Base-by-base conservation (phyloP, 2,888 invertebrate genomes). In the Drosophila fulvimacula region DNA sequence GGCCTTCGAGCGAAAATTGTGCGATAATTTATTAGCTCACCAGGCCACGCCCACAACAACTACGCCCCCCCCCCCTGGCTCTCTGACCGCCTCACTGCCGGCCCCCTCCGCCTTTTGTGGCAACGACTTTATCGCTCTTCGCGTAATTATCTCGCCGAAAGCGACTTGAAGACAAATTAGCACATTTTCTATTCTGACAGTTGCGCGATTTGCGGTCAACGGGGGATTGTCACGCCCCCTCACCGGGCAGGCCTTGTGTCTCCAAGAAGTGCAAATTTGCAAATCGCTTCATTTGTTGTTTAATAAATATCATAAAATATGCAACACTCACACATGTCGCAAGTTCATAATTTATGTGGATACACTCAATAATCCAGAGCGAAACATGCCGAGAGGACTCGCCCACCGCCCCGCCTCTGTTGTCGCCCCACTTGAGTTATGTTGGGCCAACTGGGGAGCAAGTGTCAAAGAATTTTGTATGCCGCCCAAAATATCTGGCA, bases 121-220 rank as follows among this genome's bases (percentile, higher is more conserved):
- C 57, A 24, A 24, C 41, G 17, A 61, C 21, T 46, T 46, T 11
- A 62, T 46, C 24, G 62, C 51, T 36, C 24, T 30, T 61, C 62
- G 49, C 34, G 64, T 36, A 64, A 64, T 64, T 64, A 64, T 36
- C 64, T 42, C 44, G 49, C 57, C 46, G 41, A 24, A 44, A 68
- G 62, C 48, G 48, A 75, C 56, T 39, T 27, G 15, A 66, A 79
- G 73, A 82, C 71, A 73, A 77, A 81, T 83, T 78, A 70, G 58
- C 60, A 49, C 60, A 80, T 66, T 34, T 81, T 81, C 63, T 64
- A 73, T 73, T 80, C 81, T 81, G 79, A 83, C 81, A 82, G 58
- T 48, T n/a, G 46, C 59, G 81, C 78, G 61, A 80, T 82, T 80
- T 82, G 79, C 64, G 79, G 79, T 82, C 81, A 82, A 82, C 59